A percentile compares a stretch with the other conserved stretches of the same genome.
Conservation (phyloP, 2,888 invertebrate species). For the Diabrotica balteata region DNA sequence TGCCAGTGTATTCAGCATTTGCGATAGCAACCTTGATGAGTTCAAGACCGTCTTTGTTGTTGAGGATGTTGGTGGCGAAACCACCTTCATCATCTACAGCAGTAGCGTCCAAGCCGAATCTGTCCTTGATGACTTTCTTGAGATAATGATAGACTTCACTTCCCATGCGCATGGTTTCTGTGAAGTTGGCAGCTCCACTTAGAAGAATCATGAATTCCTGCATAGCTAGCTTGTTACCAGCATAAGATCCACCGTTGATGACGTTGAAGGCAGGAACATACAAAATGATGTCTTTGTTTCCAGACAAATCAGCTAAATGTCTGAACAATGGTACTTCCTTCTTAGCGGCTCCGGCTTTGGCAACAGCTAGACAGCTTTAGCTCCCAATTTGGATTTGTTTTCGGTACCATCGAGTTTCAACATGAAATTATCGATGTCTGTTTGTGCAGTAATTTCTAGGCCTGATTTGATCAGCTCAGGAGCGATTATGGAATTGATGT, state of each 20-base stretch:
- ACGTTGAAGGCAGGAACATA: constrained; percentile 99
- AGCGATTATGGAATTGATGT: constrained; percentile 83
- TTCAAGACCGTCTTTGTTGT: constrained; percentile 92
- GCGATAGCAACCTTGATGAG: constrained; percentile 89
- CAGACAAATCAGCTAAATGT: constrained; percentile 96
- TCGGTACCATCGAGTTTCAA: constrained; percentile 93
- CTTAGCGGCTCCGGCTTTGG: constrained; percentile 97
- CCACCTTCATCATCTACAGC: constrained; percentile 99
- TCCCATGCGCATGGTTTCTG: constrained; percentile 99
- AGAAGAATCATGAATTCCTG: constrained; percentile 66
- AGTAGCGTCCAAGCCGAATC: constrained; percentile 95
- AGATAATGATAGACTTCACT: constrained; percentile 96
- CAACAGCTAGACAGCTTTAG: constrained; percentile 97
- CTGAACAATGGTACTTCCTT: constrained; percentile 87
- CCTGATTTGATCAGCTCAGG: constrained; percentile 80
- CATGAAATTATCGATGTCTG: constrained; percentile 87
- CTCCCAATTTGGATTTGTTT: constrained; percentile 95
- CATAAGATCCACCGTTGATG: constrained; percentile 99
- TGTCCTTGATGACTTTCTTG: constrained; percentile 95
- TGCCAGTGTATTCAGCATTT: constrained; percentile 96
- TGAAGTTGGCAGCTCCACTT: constrained; percentile 88
- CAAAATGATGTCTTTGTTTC: constrained; percentile 86
- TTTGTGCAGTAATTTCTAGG: constrained; percentile 89
- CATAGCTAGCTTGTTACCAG: constrained; percentile 98
- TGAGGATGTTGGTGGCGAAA: constrained; percentile 97